Conservation (phyloP, 92 coral and sea anemone genomes). For the Siderastrea siderea region DNA sequence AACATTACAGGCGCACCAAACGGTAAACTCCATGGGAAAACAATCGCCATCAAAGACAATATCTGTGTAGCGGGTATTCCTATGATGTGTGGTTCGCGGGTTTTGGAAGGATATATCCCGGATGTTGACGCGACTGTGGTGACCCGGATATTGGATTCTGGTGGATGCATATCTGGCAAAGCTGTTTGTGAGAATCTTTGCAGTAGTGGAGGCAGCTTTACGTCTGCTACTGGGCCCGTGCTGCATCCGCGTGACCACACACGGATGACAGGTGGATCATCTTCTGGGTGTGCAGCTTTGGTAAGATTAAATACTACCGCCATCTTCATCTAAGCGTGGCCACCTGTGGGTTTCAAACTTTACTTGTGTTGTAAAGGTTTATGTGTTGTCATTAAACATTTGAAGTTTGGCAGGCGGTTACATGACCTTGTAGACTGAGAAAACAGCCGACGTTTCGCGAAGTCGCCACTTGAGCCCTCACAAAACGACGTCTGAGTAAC, state of each 20-base stretch:
- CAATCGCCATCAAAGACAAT: constrained; percentile 85
- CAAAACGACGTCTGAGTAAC: too few relatives aligned
- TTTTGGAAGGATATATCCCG: constrained; percentile 86
- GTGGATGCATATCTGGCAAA: constrained; percentile 84
- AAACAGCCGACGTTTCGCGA: too few relatives aligned
- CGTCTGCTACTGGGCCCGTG: constrained; percentile 81
- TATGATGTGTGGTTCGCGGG: constrained; percentile 89
- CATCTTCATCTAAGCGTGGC: not conserved
- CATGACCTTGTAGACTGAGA: too few relatives aligned
- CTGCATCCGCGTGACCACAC: constrained; percentile 68
- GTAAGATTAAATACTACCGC: constrained; percentile 26
- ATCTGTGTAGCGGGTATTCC: constrained; percentile 90
- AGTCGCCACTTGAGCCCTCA: too few relatives aligned
- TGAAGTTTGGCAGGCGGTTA: too few relatives aligned
- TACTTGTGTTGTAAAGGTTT: too few relatives aligned
- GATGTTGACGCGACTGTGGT: constrained; percentile 92
- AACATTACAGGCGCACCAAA: constrained; percentile 79
- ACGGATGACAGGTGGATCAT: constrained; percentile 81
- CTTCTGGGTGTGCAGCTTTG: constrained; percentile 88
- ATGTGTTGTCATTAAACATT: too few relatives aligned
- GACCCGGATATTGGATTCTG: constrained; percentile 87
- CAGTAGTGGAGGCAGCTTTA: constrained; percentile 72
- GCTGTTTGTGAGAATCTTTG: constrained; percentile 83
- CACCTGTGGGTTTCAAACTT: too few relatives aligned
- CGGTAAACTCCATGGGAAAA: constrained; percentile 85